A percentile compares a stretch with the other conserved stretches of the same genome.
Evolutionary conservation across 2,797 vertebrate species (phyloP).

Genomic region (Myotis planiceps): DNA sequence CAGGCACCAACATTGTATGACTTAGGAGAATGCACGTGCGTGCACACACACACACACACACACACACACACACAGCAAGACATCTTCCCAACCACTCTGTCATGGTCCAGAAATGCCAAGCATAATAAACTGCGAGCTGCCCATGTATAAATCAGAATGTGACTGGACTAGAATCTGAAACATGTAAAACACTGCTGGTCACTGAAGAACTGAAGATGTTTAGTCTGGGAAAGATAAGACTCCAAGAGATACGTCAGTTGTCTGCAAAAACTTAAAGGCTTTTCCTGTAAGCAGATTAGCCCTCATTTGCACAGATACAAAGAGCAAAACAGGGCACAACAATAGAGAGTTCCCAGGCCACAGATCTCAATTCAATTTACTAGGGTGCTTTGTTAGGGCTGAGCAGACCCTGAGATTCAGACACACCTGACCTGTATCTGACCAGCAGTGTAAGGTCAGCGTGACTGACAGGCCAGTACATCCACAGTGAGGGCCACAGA

Average conservation of each 20-base stretch:
- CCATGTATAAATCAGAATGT: not conserved
- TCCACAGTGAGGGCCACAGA: no score
- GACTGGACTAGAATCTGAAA: not conserved
- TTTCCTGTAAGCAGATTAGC: not conserved
- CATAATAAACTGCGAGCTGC: not conserved
- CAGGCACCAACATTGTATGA: not conserved
- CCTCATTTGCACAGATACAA: not conserved
- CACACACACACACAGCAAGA: not conserved
- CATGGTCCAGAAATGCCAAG: not conserved
- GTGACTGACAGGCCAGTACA: not conserved
- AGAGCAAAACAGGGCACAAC: not conserved
- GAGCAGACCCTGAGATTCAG: not conserved
- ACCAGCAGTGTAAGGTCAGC: not conserved
- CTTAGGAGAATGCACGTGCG: not conserved
- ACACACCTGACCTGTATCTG: not conserved
- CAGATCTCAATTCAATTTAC: not conserved
- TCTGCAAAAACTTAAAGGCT: not conserved
- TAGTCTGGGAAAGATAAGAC: conserved; percentile 12
- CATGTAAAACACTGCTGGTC: not conserved
- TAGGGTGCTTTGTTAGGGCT: not conserved
- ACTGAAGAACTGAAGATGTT: conserved; percentile 26
- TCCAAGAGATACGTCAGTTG: not conserved
- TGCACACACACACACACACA: rapidly evolving
- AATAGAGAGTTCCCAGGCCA: not conserved
- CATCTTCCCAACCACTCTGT: not conserved